These are phyloP conservation scores for Azemiops feae DNA, from an alignment of 2,113 vertebrate species.

Conservation along the genomic window DNA sequence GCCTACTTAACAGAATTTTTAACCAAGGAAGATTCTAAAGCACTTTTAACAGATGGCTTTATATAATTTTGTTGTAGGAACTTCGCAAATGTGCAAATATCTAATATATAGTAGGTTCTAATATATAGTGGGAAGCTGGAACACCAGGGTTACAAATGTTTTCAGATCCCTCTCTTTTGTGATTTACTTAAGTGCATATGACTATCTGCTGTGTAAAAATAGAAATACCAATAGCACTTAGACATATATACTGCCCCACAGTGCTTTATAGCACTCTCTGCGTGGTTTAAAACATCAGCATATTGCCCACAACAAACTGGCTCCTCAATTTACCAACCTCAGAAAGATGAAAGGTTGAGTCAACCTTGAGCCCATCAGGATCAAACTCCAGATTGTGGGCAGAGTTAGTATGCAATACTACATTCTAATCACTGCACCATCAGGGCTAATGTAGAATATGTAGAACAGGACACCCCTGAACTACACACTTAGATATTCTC, in stretches of 20 bases:
- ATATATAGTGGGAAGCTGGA: not conserved
- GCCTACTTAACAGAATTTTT: not conserved
- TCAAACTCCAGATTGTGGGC: not conserved
- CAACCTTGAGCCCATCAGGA: not conserved
- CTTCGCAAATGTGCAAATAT: not conserved
- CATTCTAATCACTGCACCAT: not conserved
- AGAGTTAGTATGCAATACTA: not conserved
- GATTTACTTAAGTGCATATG: not conserved
- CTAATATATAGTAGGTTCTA: not conserved
- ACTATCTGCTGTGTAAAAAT: not conserved
- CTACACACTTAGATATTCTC: not conserved
- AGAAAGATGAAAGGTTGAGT: not conserved
- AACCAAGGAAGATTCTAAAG: not conserved
- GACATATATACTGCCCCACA: not conserved
- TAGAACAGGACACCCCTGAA: not conserved
- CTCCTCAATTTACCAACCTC: not conserved
- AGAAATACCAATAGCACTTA: not conserved
- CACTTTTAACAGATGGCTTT: not conserved
- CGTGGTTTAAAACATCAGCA: not conserved
- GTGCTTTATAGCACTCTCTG: not conserved
- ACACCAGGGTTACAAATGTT: not conserved
- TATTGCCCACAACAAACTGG: not conserved
- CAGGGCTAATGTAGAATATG: not conserved
- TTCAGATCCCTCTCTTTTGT: not conserved
- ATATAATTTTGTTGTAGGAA: not conserved